Conservation (phyloP, 1,140 invertebrate genomes). For the Drosophila sulfurigaster region DNA sequence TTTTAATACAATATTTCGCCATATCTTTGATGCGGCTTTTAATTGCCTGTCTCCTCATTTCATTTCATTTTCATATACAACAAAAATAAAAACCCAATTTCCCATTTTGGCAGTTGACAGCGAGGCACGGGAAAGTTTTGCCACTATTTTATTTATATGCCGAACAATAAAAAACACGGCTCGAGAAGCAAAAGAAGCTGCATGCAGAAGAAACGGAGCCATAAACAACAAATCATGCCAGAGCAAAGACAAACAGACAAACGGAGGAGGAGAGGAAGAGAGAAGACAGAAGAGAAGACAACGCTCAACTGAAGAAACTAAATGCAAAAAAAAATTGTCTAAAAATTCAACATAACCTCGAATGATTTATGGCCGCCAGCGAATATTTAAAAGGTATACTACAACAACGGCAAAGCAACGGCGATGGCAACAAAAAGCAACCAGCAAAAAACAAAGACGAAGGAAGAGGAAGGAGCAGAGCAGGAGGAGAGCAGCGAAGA, state of each 20-base stretch:
- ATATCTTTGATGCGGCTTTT: constrained; percentile 30
- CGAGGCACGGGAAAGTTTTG: constrained; percentile 47
- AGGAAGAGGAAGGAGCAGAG: constrained; percentile 1
- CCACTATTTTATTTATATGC: constrained; percentile 77
- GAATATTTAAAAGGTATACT: constrained; percentile 79
- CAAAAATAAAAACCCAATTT: constrained; percentile 55
- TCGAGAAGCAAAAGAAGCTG: constrained; percentile 33
- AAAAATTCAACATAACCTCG: constrained; percentile 83
- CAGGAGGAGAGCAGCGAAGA: constrained; percentile 7
- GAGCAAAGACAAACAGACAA: constrained; percentile 53
- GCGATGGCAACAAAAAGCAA: constrained; percentile 3
- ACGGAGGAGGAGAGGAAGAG: constrained; percentile 32
- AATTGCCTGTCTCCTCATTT: constrained; percentile 67
- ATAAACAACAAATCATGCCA: constrained; percentile 82
- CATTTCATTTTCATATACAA: constrained; percentile 53
- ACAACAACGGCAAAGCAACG: constrained; percentile 17
- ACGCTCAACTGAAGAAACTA: constrained; percentile 13
- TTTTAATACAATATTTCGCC: neutral
- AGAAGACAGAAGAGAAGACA: constrained; percentile 4
- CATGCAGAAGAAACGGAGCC: constrained; percentile 62
- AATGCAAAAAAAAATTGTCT: constrained; percentile 74
- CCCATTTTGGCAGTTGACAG: constrained; percentile 50
- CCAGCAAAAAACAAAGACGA: constrained; percentile 30
- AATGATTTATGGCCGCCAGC: constrained; percentile 82
- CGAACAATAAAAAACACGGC: constrained; percentile 54